Conservation (phyloP, 1,140 invertebrate genomes). For the Mesaphorura yosii region DNA sequence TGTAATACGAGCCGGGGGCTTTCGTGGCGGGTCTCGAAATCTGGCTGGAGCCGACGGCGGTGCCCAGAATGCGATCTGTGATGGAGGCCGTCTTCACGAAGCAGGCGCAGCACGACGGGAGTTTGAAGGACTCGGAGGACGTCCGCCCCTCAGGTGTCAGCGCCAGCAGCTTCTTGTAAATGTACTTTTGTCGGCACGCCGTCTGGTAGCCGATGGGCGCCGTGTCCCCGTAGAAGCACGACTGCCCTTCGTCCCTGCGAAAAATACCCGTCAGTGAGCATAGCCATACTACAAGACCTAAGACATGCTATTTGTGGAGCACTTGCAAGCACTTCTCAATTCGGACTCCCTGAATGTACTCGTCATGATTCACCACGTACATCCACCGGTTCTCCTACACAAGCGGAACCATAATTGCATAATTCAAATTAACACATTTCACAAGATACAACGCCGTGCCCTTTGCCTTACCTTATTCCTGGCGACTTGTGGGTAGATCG, state of each 20-base stretch:
- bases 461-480: too few relatives aligned
- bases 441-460: too few relatives aligned
- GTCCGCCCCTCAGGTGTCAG: constrained; percentile 41
- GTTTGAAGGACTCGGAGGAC: constrained; percentile 32
- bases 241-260: constrained; percentile 33
- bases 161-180: constrained; percentile 44
- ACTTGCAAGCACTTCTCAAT: constrained; percentile 46
- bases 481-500: constrained; percentile 40
- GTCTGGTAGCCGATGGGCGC: constrained; percentile 43
- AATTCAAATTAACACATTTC: too few relatives aligned
- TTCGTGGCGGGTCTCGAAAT: too few relatives aligned
- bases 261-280: not conserved
- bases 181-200: constrained; percentile 51
- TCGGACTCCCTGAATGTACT: constrained; percentile 43
- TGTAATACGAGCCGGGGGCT: too few relatives aligned
- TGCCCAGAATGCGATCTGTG: too few relatives aligned
- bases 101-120: constrained; percentile 54
- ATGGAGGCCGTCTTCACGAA: constrained; percentile 33
- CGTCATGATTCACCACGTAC: constrained; percentile 45
- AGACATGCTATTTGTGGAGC: not conserved
- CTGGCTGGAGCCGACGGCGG: too few relatives aligned
- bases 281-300: not conserved
- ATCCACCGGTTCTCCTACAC: constrained; percentile 45
- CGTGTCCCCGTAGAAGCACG: constrained; percentile 35
- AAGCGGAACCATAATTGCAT: too few relatives aligned